These are phyloP conservation scores for Bostrychus sinensis DNA, from an alignment of 2,113 vertebrate species.

Conservation along the genomic window DNA sequence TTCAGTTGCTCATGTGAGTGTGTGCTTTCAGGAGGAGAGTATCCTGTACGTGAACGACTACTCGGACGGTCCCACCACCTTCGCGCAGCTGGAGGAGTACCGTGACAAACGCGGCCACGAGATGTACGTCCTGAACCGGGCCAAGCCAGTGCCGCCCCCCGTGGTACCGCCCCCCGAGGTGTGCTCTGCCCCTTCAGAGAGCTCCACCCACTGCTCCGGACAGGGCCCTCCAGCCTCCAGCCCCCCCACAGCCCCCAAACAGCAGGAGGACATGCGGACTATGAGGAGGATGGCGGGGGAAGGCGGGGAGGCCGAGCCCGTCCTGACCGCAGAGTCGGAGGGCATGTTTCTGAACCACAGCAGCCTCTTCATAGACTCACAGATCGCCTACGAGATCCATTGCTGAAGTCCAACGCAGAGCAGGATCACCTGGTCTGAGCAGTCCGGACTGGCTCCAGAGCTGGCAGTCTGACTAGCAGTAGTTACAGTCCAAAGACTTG, in stretches of 20 bases:
- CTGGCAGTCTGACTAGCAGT: too few species aligned
- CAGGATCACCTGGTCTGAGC: too few species aligned
- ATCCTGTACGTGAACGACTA: constrained; percentile 90
- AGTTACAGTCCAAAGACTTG: neutral
- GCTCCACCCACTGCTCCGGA: constrained; percentile 55
- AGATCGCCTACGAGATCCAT: constrained; percentile 87
- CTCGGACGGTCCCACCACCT: constrained; percentile 89
- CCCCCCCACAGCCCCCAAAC: constrained; percentile 57
- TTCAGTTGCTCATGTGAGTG: neutral
- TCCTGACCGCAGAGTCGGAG: constrained; percentile 75
- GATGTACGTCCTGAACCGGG: constrained; percentile 91
- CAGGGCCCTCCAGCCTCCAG: constrained; percentile 40
- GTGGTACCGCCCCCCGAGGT: constrained; percentile 55
- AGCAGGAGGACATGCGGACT: constrained; percentile 65
- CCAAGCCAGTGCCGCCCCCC: constrained; percentile 81
- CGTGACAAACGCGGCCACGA: constrained; percentile 87
- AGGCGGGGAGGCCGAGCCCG: constrained; percentile 75
- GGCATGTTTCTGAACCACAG: constrained; percentile 81
- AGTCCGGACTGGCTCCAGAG: too few species aligned
- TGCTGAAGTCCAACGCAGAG: constrained; percentile 84
- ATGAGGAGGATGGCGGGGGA: constrained; percentile 71
- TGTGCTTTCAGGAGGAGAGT: constrained; percentile 79
- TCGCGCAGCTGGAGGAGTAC: constrained; percentile 90
- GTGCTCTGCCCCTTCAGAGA: constrained; percentile 60
- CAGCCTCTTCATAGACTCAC: constrained; percentile 83